Percentiles rank a stretch among this genome's conserved stretches.
These are phyloP conservation scores for Pachydiplax longipennis DNA, from an alignment of 2,888 invertebrate genomes.

Conservation along the genomic window DNA sequence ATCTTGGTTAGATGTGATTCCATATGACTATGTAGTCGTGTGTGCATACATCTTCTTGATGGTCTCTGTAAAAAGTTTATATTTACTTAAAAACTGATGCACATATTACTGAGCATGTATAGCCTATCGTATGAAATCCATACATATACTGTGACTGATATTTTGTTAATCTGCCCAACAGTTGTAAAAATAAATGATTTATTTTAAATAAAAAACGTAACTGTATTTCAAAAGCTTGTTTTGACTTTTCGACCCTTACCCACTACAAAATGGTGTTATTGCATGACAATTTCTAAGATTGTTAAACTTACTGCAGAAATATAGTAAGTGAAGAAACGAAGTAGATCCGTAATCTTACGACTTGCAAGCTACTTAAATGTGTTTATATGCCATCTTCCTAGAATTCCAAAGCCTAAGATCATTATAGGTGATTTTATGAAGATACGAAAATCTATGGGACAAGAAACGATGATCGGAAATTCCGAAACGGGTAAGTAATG, in stretches of 20 bases:
- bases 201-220: constrained; percentile 46
- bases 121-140: constrained; percentile 43
- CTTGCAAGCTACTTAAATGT: too few species aligned
- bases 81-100: constrained; percentile 39
- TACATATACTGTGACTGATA: constrained; percentile 45
- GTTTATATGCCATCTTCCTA: too few species aligned
- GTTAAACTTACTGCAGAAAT: too few species aligned
- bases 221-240: constrained; percentile 4
- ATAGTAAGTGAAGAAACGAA: too few species aligned
- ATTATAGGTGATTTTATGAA: too few species aligned
- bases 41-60: constrained; percentile 24
- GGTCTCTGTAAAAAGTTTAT: constrained; percentile 38
- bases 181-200: constrained; percentile 47
- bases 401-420: too few species aligned
- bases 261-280: background rate
- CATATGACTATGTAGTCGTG: constrained; percentile 27
- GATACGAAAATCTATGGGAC: too few species aligned
- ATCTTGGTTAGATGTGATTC: constrained; percentile 38
- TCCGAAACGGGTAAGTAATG: too few species aligned
- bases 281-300: too few species aligned
- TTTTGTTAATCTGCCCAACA: constrained; percentile 47
- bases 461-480: too few species aligned
- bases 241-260: background rate
- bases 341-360: too few species aligned
- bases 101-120: constrained; percentile 33